A percentile compares a stretch with the other conserved stretches of the same genome.
Conservation (phyloP, 2,113 vertebrate genomes). For the Nycticorax nycticorax region DNA sequence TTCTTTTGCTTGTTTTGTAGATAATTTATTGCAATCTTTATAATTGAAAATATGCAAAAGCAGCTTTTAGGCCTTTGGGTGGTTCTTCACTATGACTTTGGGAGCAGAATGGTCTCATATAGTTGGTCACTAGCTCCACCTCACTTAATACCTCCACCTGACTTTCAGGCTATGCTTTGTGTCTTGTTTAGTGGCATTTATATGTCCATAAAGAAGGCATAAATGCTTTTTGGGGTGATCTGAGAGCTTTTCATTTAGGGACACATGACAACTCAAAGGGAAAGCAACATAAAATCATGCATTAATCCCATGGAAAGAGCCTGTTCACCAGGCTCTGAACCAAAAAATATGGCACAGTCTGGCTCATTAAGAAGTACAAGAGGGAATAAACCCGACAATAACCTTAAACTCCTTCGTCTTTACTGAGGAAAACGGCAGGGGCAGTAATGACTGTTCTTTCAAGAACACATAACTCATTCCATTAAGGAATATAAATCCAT, state of each 20-base stretch:
- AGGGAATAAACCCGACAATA: background rate
- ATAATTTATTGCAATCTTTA: background rate
- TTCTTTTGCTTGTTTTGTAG: constrained; percentile 12
- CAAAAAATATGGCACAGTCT: background rate
- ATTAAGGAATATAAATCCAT: background rate
- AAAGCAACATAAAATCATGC: background rate
- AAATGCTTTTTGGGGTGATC: background rate
- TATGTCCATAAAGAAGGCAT: background rate
- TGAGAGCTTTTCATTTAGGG: background rate
- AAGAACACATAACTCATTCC: background rate
- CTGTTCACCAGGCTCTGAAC: background rate
- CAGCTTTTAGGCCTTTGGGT: background rate
- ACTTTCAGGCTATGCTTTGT: background rate
- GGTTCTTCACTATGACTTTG: background rate
- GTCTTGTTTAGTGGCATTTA: background rate
- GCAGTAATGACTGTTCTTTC: background rate
- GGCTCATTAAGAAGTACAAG: background rate
- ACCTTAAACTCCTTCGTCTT: background rate
- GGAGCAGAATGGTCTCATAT: background rate
- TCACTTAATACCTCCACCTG: background rate
- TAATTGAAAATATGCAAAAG: background rate
- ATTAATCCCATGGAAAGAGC: background rate
- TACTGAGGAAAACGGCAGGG: background rate
- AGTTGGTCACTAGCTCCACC: background rate
- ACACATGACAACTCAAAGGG: background rate